Evolutionary conservation across 1,140 invertebrate genomes (phyloP).

Genomic region (Drosophila tristis): DNA sequence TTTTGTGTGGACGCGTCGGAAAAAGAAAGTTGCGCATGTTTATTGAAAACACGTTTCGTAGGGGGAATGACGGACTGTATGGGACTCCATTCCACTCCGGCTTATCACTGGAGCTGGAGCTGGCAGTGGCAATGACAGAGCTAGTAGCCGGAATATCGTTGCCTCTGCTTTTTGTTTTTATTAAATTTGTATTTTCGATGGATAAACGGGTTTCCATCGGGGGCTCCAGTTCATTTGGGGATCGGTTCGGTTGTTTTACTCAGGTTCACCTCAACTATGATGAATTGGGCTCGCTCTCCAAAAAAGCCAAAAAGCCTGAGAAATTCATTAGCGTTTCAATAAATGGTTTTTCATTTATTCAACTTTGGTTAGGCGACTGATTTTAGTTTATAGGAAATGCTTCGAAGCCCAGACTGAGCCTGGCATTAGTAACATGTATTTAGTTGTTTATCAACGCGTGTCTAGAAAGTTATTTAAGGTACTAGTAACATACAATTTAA

Average conservation of each 20-base stretch:
- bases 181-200: slow-evolving; percentile 22
- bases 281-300: slow-evolving; percentile 10
- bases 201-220: slow-evolving; percentile 34
- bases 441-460: slow-evolving; percentile 4
- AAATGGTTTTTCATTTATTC: slow-evolving; percentile 9
- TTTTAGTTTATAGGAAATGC: background rate
- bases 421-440: slow-evolving; percentile 18
- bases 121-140: slow-evolving; percentile 21
- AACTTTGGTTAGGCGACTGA: background rate
- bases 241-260: slow-evolving; percentile 25
- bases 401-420: background rate
- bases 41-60: slow-evolving; percentile 72
- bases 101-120: slow-evolving; percentile 35
- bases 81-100: slow-evolving; percentile 4
- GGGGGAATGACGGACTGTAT: slow-evolving; percentile 10
- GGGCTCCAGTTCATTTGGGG: slow-evolving; percentile 22
- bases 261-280: slow-evolving; percentile 37
- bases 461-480: background rate
- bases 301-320: background rate
- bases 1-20: slow-evolving; percentile 35
- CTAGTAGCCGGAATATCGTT: slow-evolving; percentile 25
- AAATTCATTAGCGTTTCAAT: background rate
- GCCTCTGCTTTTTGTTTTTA: background rate
- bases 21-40: slow-evolving; percentile 80
- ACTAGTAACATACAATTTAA: no score